phyloP scores from a whole-genome alignment of 1,140 invertebrate genomes.

The Galleria mellonella region DNA sequence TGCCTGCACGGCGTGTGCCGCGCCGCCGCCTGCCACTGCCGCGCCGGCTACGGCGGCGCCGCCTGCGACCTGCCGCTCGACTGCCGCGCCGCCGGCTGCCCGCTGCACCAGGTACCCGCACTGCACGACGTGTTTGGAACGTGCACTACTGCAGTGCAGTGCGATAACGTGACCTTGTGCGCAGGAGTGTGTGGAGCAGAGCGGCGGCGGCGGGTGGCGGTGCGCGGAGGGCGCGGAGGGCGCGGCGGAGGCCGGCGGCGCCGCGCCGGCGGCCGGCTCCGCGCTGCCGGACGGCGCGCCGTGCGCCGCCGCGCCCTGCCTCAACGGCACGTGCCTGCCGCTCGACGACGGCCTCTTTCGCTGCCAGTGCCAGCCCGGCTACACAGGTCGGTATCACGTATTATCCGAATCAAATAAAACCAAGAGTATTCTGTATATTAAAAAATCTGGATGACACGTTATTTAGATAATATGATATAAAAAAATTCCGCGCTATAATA shows the following conservation, averaged over 20 bases:
- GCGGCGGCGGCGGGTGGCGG: not conserved
- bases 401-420: not conserved
- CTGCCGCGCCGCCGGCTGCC: slow-evolving; percentile 66
- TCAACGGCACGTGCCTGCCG: slow-evolving; percentile 79
- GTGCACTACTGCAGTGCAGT: slow-evolving; percentile 1
- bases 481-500: too few species aligned
- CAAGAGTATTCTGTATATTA: too few species aligned
- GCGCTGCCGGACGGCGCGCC: slow-evolving; percentile 35
- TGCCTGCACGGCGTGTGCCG: slow-evolving; percentile 84
- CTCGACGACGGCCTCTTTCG: slow-evolving; percentile 75
- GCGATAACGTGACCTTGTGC: not conserved
- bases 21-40: slow-evolving; percentile 82
- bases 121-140: too few species aligned
- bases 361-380: slow-evolving; percentile 87
- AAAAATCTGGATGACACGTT: too few species aligned
- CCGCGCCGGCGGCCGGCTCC: slow-evolving; percentile 10
- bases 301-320: slow-evolving; percentile 78
- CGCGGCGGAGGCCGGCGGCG: slow-evolving; percentile 4
- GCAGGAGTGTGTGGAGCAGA: slow-evolving; percentile 47
- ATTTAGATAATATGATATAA: too few species aligned
- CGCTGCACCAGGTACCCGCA: slow-evolving; percentile 62
- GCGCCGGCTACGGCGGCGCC: slow-evolving; percentile 83
- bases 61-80: slow-evolving; percentile 86
- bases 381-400: slow-evolving; percentile 74
- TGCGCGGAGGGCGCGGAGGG: not conserved